These are phyloP conservation scores for Elmis aenea DNA, from an alignment of 2,888 invertebrate species.

Conservation along the genomic window DNA sequence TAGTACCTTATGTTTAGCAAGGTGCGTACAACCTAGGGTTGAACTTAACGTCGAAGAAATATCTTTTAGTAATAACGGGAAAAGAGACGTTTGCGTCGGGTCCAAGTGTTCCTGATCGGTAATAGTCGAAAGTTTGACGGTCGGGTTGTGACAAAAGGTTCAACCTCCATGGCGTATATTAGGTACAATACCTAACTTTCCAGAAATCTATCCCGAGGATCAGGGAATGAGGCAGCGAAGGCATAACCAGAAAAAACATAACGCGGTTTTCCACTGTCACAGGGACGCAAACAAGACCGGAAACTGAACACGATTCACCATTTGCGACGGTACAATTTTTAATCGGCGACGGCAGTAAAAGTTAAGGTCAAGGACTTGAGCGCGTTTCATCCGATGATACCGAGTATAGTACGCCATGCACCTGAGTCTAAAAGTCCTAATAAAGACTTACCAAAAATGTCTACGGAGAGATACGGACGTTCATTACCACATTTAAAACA, in stretches of 20 bases:
- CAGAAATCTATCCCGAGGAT: conserved; percentile 20
- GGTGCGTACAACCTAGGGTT: conserved; percentile 9
- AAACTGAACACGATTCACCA: no score
- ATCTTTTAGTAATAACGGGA: no score
- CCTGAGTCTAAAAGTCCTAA: conserved; percentile 18
- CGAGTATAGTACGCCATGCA: conserved; percentile 13
- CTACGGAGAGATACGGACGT: conserved; percentile 13
- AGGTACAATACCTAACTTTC: conserved; percentile 10
- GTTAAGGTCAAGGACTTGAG: no score
- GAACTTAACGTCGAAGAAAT: conserved; percentile 1
- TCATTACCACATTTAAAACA: no score
- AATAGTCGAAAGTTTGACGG: not conserved
- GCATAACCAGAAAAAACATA: no score
- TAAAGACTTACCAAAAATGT: conserved; percentile 10
- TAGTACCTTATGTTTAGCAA: conserved; percentile 13
- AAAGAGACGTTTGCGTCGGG: no score
- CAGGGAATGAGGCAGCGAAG: conserved; percentile 10
- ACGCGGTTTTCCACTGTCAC: no score
- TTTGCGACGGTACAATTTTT: no score
- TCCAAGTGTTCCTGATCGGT: no score
- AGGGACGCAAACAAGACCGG: no score
- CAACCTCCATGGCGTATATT: conserved; percentile 9
- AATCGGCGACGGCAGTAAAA: no score
- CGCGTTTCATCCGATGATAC: conserved; percentile 8
- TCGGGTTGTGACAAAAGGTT: not conserved